Evolutionary conservation across 2,113 vertebrate species (phyloP), one percentile per base, ranked within the genome.

Genomic region (Menura novaehollandiae): DNA sequence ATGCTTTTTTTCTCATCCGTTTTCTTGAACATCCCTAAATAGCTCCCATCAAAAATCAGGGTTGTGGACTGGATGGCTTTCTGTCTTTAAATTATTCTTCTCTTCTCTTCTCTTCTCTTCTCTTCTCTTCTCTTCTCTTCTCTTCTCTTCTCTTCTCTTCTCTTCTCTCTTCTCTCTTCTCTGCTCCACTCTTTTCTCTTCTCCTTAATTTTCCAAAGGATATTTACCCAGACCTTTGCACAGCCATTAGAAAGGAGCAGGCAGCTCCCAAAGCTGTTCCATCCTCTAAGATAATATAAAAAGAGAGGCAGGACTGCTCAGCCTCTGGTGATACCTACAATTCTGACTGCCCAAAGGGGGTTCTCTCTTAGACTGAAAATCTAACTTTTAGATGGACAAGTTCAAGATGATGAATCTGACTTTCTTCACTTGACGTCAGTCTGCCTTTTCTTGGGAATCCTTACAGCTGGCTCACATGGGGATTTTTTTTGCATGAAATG

Each of bases 61-160:
- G 11, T 13, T 41, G 4, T 75, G 27, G 60, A 53, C 4, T 75
- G 30, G 16, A 33, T 53, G 11, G 10, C 19, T 7, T 49, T 39
- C 12, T 47, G 10, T 37, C 41, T 59, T 58, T 44, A 59, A 35
- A 67, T 30, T 19, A 27, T 8, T 9, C 8, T 4, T n/a, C 9
- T 9, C 1, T 9, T 3, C 6, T 10, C 5, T 5, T 1, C 14
- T 8, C 16, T 14, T 1, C 15, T 6, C 10, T 32, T 3, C 7
- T 2, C 27, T 32, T 8, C 8, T 5, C 15, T 8, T 14, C 5
- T 5, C 16, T 15, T 18, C 4, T 7, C 7, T 17, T 28, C 13
- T 2, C 22, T 21, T 43, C 13, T 5, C 13, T 41, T 19, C 23
- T 11, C 44, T 13, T 41, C 44, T 6, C 26, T 11, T 22, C 12